These are phyloP conservation scores for Cremastinae sp. DNA, from an alignment of 2,888 invertebrate species.

Conservation along the genomic window DNA sequence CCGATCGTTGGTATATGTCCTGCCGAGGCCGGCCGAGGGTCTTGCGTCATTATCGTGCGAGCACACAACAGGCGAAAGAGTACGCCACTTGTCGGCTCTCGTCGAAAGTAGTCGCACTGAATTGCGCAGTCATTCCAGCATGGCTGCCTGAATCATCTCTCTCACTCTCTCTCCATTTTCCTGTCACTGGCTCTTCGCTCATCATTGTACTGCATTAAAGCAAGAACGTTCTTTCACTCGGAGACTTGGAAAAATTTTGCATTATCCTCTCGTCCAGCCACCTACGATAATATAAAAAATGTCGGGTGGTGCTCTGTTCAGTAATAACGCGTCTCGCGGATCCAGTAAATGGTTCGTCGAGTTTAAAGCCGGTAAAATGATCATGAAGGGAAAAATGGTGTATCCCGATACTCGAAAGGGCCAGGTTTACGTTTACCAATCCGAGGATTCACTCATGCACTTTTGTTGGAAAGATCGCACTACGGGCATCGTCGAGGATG, in stretches of 20 bases:
- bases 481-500: constrained; percentile 95
- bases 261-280: constrained; percentile 3
- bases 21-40: neutral
- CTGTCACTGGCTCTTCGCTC: constrained; percentile 40
- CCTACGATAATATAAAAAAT: constrained; percentile 60
- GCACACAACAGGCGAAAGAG: neutral
- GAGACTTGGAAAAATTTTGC: constrained; percentile 4
- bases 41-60: no score
- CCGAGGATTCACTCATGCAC: constrained; percentile 98
- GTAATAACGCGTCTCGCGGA: constrained; percentile 87
- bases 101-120: constrained; percentile 65
- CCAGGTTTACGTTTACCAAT: constrained; percentile 95
- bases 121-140: constrained; percentile 71
- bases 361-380: constrained; percentile 98
- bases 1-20: constrained; percentile 3
- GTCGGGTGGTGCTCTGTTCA: constrained; percentile 87
- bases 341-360: constrained; percentile 95
- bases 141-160: constrained; percentile 47
- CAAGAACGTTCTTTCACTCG: neutral
- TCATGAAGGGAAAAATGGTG: constrained; percentile 95
- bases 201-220: constrained; percentile 20
- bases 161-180: constrained; percentile 19
- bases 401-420: constrained; percentile 98
- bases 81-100: constrained; percentile 28
- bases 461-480: constrained; percentile 99